A percentile compares a stretch with the other conserved stretches of the same genome.
Evolutionary conservation across 2,888 invertebrate genomes (phyloP).

Genomic region (Oasisia sp.): DNA sequence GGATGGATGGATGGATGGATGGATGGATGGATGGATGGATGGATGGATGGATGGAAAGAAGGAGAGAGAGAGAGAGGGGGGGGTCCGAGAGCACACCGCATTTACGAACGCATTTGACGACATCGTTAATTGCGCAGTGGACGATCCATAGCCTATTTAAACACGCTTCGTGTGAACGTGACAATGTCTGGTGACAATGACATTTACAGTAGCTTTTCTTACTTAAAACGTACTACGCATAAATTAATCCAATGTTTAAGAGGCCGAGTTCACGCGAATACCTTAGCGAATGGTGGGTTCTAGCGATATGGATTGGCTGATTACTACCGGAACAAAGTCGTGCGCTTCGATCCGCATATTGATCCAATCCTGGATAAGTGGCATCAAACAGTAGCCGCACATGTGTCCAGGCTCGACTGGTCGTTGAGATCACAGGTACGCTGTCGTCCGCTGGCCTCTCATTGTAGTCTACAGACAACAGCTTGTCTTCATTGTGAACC

Average conservation of each 20-base stretch:
- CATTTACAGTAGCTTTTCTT: too few relatives aligned
- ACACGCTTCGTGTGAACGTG: too few relatives aligned
- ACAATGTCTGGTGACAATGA: too few relatives aligned
- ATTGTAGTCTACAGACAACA: background rate
- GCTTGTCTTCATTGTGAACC: background rate
- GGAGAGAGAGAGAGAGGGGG: background rate
- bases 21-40: background rate
- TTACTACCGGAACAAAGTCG: too few relatives aligned
- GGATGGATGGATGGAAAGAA: background rate
- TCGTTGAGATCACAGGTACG: background rate
- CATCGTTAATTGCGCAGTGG: background rate
- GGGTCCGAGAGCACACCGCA: background rate
- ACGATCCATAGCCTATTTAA: too few relatives aligned
- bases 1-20: background rate
- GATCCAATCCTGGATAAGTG: too few relatives aligned
- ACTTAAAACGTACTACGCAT: too few relatives aligned
- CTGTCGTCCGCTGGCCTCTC: background rate
- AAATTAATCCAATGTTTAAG: too few relatives aligned
- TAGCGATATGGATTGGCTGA: too few relatives aligned
- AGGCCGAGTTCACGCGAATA: too few relatives aligned
- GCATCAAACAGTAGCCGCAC: background rate
- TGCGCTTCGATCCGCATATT: too few relatives aligned
- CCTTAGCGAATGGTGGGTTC: too few relatives aligned
- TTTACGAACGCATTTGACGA: conserved; percentile 8
- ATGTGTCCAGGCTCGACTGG: background rate